Percentiles rank a stretch among this genome's conserved stretches.
phyloP scores from a whole-genome alignment of 2,113 vertebrate species.

The Lagopus leucura region DNA sequence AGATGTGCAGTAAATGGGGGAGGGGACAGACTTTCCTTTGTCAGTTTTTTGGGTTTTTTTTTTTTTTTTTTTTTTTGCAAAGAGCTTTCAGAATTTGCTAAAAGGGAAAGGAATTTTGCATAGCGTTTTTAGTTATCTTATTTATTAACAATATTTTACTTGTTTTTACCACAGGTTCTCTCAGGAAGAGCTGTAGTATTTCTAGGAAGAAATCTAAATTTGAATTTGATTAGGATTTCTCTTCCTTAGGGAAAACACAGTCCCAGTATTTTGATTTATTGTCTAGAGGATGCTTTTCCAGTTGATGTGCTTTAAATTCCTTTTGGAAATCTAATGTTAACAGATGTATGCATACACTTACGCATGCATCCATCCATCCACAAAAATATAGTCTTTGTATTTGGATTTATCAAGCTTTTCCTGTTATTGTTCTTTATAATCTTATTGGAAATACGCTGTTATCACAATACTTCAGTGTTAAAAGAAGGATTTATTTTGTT shows the following conservation, averaged over 20 bases:
- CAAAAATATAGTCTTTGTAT: not conserved
- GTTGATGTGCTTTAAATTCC: conserved; percentile 43
- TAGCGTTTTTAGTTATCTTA: conserved; percentile 3
- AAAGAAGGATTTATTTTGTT: conserved; percentile 26
- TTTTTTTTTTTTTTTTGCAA: not conserved
- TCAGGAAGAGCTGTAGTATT: conserved; percentile 1
- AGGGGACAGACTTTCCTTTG: conserved; percentile 66
- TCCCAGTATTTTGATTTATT: conserved; percentile 3
- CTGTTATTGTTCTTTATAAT: conserved; percentile 35
- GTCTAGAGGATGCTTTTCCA: conserved; percentile 31
- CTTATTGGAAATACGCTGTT: conserved; percentile 15
- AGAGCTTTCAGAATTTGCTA: conserved; percentile 61
- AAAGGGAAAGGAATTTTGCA: conserved; percentile 48
- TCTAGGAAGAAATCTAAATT: conserved; percentile 36
- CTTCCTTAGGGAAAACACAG: conserved; percentile 19
- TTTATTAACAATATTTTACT: conserved; percentile 36
- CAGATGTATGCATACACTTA: not conserved
- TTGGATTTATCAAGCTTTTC: conserved; percentile 35
- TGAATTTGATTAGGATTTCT: conserved; percentile 44
- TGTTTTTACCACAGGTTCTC: conserved; percentile 61
- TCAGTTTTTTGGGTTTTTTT: conserved; percentile 45
- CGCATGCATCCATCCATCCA: not conserved
- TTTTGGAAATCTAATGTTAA: conserved; percentile 8
- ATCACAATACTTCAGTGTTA: not conserved
- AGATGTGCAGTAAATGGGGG: conserved; percentile 70